phyloP scores from a whole-genome alignment of 2,797 vertebrate species.

The Emys orbicularis region DNA sequence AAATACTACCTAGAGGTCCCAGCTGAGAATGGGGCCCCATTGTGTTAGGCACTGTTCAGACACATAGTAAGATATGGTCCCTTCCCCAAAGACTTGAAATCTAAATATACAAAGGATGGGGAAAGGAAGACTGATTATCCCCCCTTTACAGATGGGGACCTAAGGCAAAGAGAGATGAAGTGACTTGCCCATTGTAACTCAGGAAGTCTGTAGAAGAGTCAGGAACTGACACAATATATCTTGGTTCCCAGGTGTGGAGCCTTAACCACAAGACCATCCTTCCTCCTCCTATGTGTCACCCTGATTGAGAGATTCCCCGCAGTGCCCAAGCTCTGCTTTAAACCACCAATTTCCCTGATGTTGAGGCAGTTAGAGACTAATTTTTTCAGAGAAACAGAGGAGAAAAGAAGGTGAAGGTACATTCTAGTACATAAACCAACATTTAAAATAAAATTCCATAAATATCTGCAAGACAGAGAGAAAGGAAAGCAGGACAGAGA shows the following conservation, averaged over 20 bases:
- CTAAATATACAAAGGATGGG: not conserved
- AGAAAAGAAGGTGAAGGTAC: not conserved
- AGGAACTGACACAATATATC: not conserved
- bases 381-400: not conserved
- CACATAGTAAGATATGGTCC: not conserved
- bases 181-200: not conserved
- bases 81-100: not conserved
- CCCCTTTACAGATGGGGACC: not conserved
- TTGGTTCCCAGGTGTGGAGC: not conserved
- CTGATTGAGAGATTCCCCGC: not conserved
- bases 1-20: not conserved
- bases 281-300: not conserved
- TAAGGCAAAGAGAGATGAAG: not conserved
- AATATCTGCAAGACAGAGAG: not conserved
- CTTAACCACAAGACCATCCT: not conserved
- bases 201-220: not conserved
- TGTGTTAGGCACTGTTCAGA: not conserved
- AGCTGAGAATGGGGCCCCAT: not conserved
- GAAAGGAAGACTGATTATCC: not conserved
- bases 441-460: conserved; percentile 6
- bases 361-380: not conserved
- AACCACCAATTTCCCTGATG: not conserved
- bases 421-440: not conserved
- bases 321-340: conserved; percentile 2
- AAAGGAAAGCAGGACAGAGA: not conserved